phyloP scores from a whole-genome alignment of 2,797 vertebrate species.

The Enoplosus armatus region DNA sequence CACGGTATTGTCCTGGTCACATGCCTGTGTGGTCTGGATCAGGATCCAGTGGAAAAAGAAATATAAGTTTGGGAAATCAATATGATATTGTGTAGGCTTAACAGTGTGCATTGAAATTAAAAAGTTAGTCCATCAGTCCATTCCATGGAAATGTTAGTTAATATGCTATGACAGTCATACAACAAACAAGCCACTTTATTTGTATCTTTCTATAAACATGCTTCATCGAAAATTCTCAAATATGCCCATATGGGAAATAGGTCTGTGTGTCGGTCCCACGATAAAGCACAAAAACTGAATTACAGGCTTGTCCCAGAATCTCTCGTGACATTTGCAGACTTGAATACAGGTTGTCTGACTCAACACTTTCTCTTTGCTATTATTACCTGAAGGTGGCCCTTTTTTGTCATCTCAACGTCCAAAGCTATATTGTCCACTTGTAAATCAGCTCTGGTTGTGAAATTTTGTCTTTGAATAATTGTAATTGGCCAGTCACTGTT shows the following conservation, averaged over 20 bases:
- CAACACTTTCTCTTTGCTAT: slow-evolving; percentile 44
- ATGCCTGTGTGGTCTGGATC: not conserved
- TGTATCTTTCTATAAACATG: not conserved
- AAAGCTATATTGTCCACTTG: not conserved
- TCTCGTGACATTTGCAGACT: slow-evolving; percentile 54
- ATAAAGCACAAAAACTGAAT: slow-evolving; percentile 46
- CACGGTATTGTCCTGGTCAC: not conserved
- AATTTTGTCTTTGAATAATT: slow-evolving; percentile 1
- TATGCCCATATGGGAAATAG: slow-evolving; percentile 9
- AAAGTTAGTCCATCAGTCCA: not conserved
- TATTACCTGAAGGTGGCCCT: slow-evolving; percentile 26
- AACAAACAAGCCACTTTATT: not conserved
- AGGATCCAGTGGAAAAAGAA: not conserved
- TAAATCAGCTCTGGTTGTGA: not conserved
- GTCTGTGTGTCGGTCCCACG: slow-evolving; percentile 39
- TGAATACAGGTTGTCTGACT: slow-evolving; percentile 47
- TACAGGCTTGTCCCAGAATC: slow-evolving; percentile 43
- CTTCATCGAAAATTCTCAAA: not conserved
- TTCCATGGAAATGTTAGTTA: not conserved
- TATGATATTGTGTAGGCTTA: not conserved
- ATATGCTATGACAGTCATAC: not conserved
- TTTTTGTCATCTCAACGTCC: slow-evolving; percentile 15
- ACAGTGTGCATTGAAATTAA: not conserved
- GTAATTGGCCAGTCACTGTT: not conserved
- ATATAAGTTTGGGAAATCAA: not conserved